These are phyloP conservation scores for Vombatus ursinus DNA, from an alignment of 2,113 vertebrate genomes.

Conservation along the genomic window DNA sequence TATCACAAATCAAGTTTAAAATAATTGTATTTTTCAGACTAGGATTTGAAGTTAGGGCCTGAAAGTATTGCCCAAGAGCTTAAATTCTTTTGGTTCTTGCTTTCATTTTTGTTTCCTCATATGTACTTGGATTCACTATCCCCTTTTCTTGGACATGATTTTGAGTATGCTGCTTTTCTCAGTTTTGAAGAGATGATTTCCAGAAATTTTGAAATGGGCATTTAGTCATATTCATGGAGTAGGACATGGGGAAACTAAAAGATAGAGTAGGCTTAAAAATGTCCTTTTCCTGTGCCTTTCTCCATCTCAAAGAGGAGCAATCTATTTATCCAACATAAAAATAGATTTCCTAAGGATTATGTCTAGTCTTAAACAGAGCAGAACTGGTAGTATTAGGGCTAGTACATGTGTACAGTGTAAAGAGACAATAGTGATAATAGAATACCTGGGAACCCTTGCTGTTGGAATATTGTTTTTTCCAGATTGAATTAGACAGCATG, in stretches of 20 bases:
- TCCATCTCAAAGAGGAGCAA: constrained; percentile 29
- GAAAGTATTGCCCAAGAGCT: background rate
- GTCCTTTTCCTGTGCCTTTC: background rate
- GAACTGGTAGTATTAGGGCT: background rate
- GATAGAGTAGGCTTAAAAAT: background rate
- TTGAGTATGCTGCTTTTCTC: background rate
- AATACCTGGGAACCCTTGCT: background rate
- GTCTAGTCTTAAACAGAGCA: background rate
- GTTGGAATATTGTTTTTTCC: background rate
- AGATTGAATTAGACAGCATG: background rate
- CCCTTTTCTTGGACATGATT: background rate
- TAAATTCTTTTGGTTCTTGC: background rate
- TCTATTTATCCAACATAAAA: background rate
- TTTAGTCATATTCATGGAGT: background rate
- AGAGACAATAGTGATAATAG: background rate
- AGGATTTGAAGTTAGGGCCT: background rate
- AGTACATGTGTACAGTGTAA: background rate
- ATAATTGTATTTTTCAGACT: background rate
- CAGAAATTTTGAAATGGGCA: background rate
- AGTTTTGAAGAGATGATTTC: background rate
- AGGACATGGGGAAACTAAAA: background rate
- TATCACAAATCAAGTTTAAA: constrained; percentile 36
- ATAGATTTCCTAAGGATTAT: background rate
- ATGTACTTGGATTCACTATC: background rate
- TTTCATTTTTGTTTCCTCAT: background rate